Conservation (phyloP, 2,113 vertebrate species). For the Boleophthalmus pectinirostris region DNA sequence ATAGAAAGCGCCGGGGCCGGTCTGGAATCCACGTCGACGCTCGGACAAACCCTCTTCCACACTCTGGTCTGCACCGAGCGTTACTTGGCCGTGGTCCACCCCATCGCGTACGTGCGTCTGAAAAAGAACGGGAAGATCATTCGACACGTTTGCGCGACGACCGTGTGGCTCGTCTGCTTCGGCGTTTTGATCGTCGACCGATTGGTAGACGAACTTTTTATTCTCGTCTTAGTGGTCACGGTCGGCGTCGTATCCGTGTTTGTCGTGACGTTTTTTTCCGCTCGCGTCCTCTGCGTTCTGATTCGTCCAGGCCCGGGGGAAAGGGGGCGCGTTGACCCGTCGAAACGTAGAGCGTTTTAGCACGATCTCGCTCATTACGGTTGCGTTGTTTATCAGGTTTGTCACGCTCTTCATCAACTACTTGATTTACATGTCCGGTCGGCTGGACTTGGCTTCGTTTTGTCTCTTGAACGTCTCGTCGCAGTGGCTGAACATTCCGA, state of each 20-base stretch:
- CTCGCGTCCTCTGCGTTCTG: conserved; percentile 20
- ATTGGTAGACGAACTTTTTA: not conserved
- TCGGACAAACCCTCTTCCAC: conserved; percentile 2
- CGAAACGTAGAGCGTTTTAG: conserved; percentile 35
- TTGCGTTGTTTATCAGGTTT: conserved; percentile 10
- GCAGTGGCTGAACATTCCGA: not conserved
- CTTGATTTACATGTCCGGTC: rapidly evolving
- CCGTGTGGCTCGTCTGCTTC: conserved; percentile 16
- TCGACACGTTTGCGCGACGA: conserved; percentile 3
- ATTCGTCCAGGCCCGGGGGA: conserved; percentile 20
- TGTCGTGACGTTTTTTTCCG: conserved; percentile 5
- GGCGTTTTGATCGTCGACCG: rapidly evolving
- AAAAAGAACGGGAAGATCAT: not conserved
- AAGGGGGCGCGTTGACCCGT: not conserved
- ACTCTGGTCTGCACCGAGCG: not conserved
- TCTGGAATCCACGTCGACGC: no score
- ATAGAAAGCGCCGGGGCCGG: not conserved
- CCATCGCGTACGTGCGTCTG: not conserved
- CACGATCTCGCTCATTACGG: conserved; percentile 13
- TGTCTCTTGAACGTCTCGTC: rapidly evolving
- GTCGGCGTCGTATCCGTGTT: not conserved
- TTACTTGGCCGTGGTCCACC: conserved; percentile 1
- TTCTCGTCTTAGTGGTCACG: rapidly evolving
- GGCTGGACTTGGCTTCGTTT: not conserved
- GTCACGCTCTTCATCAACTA: rapidly evolving